These are phyloP conservation scores for Tragelaphus strepsiceros DNA, from an alignment of 2,113 vertebrate species.

Conservation along the genomic window DNA sequence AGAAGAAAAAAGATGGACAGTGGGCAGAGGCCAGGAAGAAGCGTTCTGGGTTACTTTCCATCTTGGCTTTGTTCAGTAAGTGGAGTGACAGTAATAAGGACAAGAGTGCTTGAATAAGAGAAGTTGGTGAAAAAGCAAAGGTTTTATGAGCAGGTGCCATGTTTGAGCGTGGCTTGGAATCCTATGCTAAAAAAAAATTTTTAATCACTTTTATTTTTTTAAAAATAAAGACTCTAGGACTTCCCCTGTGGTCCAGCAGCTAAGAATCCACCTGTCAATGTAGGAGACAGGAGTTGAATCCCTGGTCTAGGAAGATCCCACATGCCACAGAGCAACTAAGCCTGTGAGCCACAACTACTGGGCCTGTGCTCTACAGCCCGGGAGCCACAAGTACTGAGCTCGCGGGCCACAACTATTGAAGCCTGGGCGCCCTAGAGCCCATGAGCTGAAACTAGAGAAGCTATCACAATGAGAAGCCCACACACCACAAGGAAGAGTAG, in stretches of 20 bases:
- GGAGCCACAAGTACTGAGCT: background rate
- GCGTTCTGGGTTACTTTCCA: background rate
- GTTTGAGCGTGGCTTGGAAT: background rate
- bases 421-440: background rate
- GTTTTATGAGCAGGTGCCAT: background rate
- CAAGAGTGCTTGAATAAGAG: background rate
- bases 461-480: background rate
- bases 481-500: background rate
- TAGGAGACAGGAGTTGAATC: background rate
- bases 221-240: background rate
- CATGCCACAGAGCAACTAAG: background rate
- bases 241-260: background rate
- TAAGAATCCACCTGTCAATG: background rate
- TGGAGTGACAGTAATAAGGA: background rate
- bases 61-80: background rate
- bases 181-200: background rate
- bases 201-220: background rate
- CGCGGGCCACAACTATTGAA: rapidly evolving
- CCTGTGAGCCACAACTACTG: background rate
- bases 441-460: background rate
- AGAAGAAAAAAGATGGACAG: background rate
- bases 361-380: background rate
- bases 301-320: background rate
- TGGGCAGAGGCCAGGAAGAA: background rate
- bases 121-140: background rate